These are phyloP conservation scores for Caenorhabditis plicata DNA, from an alignment of 2,888 invertebrate species.

Conservation along the genomic window DNA sequence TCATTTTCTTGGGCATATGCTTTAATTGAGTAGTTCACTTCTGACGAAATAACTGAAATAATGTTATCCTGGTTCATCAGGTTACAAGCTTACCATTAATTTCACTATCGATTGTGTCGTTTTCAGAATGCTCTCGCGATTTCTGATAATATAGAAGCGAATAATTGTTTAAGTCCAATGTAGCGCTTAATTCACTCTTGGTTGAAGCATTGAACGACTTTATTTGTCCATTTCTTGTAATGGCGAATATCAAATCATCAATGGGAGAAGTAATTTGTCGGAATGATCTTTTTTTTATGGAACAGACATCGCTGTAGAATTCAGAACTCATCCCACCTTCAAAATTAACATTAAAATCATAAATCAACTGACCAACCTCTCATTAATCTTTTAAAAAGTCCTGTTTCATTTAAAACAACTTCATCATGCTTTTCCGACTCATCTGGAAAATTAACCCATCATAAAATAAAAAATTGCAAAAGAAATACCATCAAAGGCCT, in stretches of 20 bases:
- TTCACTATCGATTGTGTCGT: background rate
- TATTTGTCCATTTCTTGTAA: conserved; percentile 32
- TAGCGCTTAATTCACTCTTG: conserved; percentile 6
- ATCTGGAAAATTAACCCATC: too few species aligned
- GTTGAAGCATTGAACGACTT: conserved; percentile 34
- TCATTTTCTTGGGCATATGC: conserved; percentile 15
- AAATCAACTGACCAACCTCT: conserved; percentile 16
- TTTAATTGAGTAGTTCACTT: conserved; percentile 11
- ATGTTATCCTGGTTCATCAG: too few species aligned
- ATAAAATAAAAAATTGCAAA: too few species aligned
- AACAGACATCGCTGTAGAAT: conserved; percentile 24
- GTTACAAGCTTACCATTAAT: too few species aligned
- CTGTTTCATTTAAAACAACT: conserved; percentile 14
- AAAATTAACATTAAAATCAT: too few species aligned
- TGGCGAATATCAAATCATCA: conserved; percentile 25
- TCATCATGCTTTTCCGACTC: conserved; percentile 18
- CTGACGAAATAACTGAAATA: too few species aligned
- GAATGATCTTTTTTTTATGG: conserved; percentile 13
- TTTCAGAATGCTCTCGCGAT: background rate
- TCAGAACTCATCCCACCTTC: too few species aligned
- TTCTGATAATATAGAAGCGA: background rate
- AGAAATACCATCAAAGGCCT: too few species aligned
- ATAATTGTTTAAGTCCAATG: conserved; percentile 14
- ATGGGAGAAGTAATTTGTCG: too few species aligned
- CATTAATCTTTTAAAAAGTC: conserved; percentile 9